phyloP scores from a whole-genome alignment of 2,888 invertebrate genomes.

The Tinea semifulvella region DNA sequence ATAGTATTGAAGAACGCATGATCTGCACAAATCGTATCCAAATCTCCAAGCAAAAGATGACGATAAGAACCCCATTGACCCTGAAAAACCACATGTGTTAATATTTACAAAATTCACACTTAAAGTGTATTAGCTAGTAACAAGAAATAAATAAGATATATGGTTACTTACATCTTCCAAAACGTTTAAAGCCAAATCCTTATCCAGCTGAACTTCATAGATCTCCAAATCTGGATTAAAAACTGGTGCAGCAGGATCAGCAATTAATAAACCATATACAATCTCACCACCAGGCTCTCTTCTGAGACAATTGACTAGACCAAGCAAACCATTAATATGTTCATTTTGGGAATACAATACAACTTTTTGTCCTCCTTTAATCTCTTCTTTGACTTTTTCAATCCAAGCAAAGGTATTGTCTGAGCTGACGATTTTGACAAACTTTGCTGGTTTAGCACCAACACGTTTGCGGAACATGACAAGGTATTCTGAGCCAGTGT shows the following conservation, averaged over 20 bases:
- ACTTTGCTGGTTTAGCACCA: conserved; percentile 49
- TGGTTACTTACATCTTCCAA: conserved; percentile 61
- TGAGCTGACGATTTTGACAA: conserved; percentile 46
- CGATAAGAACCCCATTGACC: conserved; percentile 83
- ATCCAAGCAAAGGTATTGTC: conserved; percentile 62
- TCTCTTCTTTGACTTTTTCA: conserved; percentile 50
- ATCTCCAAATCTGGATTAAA: conserved; percentile 72
- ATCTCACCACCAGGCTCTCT: conserved; percentile 79
- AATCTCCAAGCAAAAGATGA: conserved; percentile 74
- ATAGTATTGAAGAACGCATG: conserved; percentile 82
- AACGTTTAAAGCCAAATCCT: conserved; percentile 84
- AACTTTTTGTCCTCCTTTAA: conserved; percentile 55
- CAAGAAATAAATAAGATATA: neutral
- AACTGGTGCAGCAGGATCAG: conserved; percentile 69
- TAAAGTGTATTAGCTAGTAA: too few relatives aligned
- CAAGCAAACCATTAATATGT: conserved; percentile 80
- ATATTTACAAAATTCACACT: neutral
- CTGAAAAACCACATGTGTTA: conserved; percentile 24
- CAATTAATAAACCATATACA: conserved; percentile 69
- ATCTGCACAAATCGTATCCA: conserved; percentile 49
- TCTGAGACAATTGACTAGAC: conserved; percentile 87
- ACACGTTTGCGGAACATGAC: conserved; percentile 61
- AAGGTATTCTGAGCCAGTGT: conserved; percentile 58
- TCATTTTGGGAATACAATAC: conserved; percentile 75
- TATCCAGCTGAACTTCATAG: conserved; percentile 71